These are phyloP conservation scores for Typhlichthys subterraneus DNA, from an alignment of 2,797 vertebrate genomes.

Conservation along the genomic window DNA sequence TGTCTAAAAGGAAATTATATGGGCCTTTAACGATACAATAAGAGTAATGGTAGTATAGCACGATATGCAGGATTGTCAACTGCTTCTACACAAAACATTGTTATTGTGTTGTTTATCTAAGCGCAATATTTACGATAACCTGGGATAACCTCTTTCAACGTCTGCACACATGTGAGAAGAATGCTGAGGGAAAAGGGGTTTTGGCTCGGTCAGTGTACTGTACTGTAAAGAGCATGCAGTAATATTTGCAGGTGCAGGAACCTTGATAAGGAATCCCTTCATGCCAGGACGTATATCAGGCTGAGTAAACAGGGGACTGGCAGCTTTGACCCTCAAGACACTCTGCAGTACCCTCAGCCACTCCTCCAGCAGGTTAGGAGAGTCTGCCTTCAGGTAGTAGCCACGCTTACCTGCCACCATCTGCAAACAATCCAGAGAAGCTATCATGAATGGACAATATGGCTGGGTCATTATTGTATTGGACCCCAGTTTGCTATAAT, in stretches of 20 bases:
- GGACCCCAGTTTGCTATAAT: not conserved
- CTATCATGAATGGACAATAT: not conserved
- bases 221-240: too few relatives aligned
- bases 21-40: too few relatives aligned
- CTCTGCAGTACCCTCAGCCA: conserved; percentile 94
- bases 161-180: too few relatives aligned
- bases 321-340: conserved; percentile 89
- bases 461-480: not conserved
- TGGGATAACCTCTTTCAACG: too few relatives aligned
- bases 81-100: too few relatives aligned
- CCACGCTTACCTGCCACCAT: conserved; percentile 90
- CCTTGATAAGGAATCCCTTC: conserved; percentile 93
- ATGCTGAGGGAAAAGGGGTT: too few relatives aligned
- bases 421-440: conserved; percentile 57
- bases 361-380: conserved; percentile 96
- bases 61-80: too few relatives aligned
- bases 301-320: conserved; percentile 88
- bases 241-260: conserved; percentile 37
- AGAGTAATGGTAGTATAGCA: too few relatives aligned
- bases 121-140: too few relatives aligned
- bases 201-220: too few relatives aligned
- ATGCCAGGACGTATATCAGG: conserved; percentile 85
- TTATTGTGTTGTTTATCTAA: too few relatives aligned
- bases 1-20: too few relatives aligned
- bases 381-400: conserved; percentile 94